Evolutionary conservation across 2,797 vertebrate species (phyloP).

Genomic region (Arctocebus calabarensis): DNA sequence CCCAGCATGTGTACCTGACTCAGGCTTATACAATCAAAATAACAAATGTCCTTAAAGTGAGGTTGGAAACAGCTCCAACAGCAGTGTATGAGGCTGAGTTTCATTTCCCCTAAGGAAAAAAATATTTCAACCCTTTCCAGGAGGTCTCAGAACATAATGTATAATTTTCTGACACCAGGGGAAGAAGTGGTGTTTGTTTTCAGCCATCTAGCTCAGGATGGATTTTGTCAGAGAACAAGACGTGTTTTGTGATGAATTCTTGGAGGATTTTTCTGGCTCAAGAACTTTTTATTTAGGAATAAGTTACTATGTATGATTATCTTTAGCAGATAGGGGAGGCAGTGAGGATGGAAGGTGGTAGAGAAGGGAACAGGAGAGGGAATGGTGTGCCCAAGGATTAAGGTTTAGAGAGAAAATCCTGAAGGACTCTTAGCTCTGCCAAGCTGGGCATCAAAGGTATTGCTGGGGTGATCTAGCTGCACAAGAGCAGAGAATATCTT

Average conservation of each 20-base stretch:
- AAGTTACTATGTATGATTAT: neutral
- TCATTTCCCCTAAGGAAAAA: constrained; percentile 47
- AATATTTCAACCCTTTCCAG: constrained; percentile 30
- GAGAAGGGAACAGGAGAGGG: neutral
- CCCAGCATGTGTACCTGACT: neutral
- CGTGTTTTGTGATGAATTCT: neutral
- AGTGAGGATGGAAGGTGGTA: neutral
- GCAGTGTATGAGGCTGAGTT: neutral
- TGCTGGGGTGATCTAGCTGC: neutral
- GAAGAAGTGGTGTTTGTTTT: constrained; percentile 28
- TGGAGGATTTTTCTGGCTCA: constrained; percentile 7
- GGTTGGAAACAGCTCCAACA: neutral
- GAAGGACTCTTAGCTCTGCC: neutral
- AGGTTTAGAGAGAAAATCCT: neutral
- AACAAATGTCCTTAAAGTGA: neutral
- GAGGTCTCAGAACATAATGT: neutral
- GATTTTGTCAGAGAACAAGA: constrained; percentile 44
- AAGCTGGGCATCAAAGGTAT: no score
- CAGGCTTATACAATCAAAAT: neutral
- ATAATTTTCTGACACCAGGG: neutral
- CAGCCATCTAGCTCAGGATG: neutral
- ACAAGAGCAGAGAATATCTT: neutral
- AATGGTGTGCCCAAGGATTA: neutral
- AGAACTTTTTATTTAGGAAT: neutral
- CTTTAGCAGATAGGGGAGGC: neutral